phyloP scores from a whole-genome alignment of 2,888 invertebrate genomes.

The Temnothorax rugatulus region DNA sequence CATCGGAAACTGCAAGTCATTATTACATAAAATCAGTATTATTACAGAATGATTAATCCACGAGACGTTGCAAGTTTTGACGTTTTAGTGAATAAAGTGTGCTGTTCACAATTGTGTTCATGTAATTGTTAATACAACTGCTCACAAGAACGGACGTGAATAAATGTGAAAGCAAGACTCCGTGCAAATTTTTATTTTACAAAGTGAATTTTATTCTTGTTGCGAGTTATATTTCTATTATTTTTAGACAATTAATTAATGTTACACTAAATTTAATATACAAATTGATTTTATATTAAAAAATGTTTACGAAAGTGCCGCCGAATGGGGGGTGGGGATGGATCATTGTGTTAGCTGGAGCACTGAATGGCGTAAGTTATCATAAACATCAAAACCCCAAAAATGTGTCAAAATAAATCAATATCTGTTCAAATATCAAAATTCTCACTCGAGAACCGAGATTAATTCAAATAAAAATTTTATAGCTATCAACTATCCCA shows the following conservation, averaged over 20 bases:
- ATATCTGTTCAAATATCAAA: not conserved
- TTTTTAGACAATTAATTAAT: not conserved
- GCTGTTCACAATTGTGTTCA: no score
- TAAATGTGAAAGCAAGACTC: not conserved
- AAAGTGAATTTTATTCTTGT: slow-evolving; percentile 7
- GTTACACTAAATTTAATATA: not conserved
- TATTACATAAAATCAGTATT: slow-evolving; percentile 23
- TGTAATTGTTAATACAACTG: not conserved
- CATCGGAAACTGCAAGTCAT: slow-evolving; percentile 18
- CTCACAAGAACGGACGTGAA: not conserved
- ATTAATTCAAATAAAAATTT: slow-evolving; percentile 17
- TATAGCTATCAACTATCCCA: slow-evolving; percentile 87
- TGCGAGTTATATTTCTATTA: not conserved
- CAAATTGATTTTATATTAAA: not conserved
- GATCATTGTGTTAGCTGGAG: slow-evolving; percentile 89
- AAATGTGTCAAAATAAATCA: not conserved
- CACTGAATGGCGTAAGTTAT: slow-evolving; percentile 89
- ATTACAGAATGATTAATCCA: slow-evolving; percentile 6
- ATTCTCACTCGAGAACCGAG: not conserved
- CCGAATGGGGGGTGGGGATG: slow-evolving; percentile 91
- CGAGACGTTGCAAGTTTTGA: not conserved
- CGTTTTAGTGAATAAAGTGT: not conserved
- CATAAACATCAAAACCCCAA: not conserved
- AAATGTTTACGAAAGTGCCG: slow-evolving; percentile 82
- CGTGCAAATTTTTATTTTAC: not conserved